Evolutionary conservation across 2,113 vertebrate genomes (phyloP).

Genomic region (Pongo pygmaeus): DNA sequence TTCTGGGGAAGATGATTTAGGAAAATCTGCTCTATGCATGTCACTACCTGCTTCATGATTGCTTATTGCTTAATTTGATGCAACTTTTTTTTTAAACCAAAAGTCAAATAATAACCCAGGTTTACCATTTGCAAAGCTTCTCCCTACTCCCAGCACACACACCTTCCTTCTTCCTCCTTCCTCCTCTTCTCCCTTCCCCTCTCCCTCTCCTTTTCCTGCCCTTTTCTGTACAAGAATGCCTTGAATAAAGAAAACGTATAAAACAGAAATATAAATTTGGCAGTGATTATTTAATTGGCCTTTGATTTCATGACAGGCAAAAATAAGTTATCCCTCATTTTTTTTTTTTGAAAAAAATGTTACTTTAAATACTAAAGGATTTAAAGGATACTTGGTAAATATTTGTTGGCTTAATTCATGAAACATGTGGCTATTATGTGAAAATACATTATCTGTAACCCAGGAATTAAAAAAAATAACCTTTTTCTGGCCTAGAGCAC

Average conservation of each 20-base stretch:
- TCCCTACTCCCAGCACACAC: background rate
- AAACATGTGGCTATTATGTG: background rate
- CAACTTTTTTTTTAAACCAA: background rate
- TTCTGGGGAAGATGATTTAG: background rate
- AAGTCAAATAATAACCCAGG: background rate
- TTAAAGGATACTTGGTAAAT: background rate
- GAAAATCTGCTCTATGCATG: background rate
- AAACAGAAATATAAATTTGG: background rate
- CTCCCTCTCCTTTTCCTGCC: too few relatives aligned
- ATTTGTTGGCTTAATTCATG: slow-evolving; percentile 11
- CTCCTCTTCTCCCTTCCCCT: background rate
- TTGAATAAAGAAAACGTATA: slow-evolving; percentile 12
- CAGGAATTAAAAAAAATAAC: background rate
- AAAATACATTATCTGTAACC: background rate
- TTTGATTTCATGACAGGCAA: background rate
- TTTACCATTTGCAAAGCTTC: background rate
- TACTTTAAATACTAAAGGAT: too few relatives aligned
- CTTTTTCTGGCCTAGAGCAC: background rate
- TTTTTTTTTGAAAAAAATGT: background rate
- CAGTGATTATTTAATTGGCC: background rate
- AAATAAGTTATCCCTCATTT: background rate
- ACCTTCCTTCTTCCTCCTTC: background rate
- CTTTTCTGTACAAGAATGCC: background rate
- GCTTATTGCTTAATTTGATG: background rate
- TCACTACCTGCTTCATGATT: background rate